Percentiles rank a stretch among this genome's conserved stretches.
These are phyloP conservation scores for Morelia viridis DNA, from an alignment of 2,797 vertebrate species.

Conservation along the genomic window DNA sequence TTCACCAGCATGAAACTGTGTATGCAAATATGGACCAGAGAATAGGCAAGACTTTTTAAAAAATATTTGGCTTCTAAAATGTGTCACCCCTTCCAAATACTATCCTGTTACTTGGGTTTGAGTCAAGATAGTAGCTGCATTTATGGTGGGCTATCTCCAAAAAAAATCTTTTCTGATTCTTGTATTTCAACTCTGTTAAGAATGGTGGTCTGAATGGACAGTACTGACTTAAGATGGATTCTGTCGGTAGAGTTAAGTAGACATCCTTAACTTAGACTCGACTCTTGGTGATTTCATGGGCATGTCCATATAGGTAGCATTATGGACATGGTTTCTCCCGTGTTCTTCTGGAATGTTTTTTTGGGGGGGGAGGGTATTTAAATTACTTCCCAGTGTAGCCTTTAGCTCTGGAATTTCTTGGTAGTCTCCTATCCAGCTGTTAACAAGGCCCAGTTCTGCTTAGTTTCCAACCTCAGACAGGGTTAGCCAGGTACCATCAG, in stretches of 20 bases:
- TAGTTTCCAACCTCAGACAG: neutral
- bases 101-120: neutral
- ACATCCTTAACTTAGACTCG: neutral
- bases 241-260: neutral
- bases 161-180: neutral
- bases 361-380: neutral
- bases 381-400: neutral
- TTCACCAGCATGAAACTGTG: neutral
- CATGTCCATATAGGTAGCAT: neutral
- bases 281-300: neutral
- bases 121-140: neutral
- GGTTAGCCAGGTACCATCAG: neutral
- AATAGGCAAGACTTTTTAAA: neutral
- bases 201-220: neutral
- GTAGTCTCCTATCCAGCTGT: neutral
- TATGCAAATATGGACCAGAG: neutral
- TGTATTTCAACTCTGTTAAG: neutral
- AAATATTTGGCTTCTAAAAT: neutral
- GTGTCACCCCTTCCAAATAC: neutral
- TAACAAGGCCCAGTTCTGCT: neutral
- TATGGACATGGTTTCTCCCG: neutral
- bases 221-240: neutral
- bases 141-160: neutral
- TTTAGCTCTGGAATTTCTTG: neutral
- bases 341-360: neutral